Conservation (phyloP, 1,140 invertebrate genomes). For the Tetraneura akinire region DNA sequence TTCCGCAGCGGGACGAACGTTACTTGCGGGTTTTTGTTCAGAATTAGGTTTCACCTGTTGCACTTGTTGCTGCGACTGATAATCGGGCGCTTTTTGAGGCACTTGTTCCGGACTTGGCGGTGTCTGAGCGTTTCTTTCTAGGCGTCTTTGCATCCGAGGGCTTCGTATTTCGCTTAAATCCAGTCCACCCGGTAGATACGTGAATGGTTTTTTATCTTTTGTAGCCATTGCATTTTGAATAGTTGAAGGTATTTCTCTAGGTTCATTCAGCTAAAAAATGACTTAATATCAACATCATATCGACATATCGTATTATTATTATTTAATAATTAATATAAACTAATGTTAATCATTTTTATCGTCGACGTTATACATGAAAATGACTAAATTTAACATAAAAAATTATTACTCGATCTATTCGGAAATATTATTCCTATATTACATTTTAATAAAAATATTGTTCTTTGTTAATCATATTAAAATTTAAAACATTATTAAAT, state of each 20-base stretch:
- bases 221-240: conserved; percentile 93
- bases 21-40: conserved; percentile 35
- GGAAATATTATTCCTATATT: no score
- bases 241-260: conserved; percentile 76
- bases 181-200: conserved; percentile 86
- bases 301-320: no score
- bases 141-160: conserved; percentile 82
- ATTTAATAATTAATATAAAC: no score
- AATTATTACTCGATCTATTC: no score
- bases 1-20: conserved; percentile 9
- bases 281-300: background rate
- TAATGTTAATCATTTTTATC: no score
- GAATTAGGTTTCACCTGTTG: conserved; percentile 6
- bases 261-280: conserved; percentile 54
- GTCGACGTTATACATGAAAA: no score
- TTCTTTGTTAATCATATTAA: no score
- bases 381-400: no score
- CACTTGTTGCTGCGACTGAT: conserved; percentile 56
- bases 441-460: no score
- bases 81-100: conserved; percentile 56
- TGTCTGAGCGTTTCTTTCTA: conserved; percentile 69
- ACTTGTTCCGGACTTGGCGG: conserved; percentile 59
- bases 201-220: conserved; percentile 94
- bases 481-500: no score
- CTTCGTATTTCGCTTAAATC: conserved; percentile 87